A percentile compares a stretch with the other conserved stretches of the same genome.
Evolutionary conservation across 2,888 invertebrate genomes (phyloP).

Genomic region (Thecocarcelia acutangulata): DNA sequence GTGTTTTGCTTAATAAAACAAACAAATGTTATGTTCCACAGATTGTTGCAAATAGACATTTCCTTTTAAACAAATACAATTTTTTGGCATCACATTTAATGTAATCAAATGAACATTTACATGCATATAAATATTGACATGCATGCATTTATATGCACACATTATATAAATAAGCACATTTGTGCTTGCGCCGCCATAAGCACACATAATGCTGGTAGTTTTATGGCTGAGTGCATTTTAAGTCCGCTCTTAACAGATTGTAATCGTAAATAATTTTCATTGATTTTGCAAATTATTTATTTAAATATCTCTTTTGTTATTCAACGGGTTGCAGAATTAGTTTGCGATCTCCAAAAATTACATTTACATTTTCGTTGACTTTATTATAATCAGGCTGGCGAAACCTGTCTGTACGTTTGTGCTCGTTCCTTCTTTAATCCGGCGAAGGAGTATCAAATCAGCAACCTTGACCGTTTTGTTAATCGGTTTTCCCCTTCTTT

Average conservation of each 20-base stretch:
- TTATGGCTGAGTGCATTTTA: slow-evolving; percentile 46
- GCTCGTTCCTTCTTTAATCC: neutral
- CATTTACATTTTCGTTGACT: neutral
- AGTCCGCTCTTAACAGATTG: slow-evolving; percentile 15
- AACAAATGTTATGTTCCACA: slow-evolving; percentile 28
- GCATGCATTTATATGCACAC: slow-evolving; percentile 25
- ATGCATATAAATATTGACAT: slow-evolving; percentile 2
- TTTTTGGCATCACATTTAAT: neutral
- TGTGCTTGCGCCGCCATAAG: neutral
- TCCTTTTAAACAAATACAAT: slow-evolving; percentile 39
- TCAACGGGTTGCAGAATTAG: no score
- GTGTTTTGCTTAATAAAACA: slow-evolving; percentile 27
- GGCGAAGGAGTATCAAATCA: neutral
- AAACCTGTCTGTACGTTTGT: neutral
- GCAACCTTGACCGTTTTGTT: slow-evolving; percentile 39
- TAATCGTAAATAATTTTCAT: neutral
- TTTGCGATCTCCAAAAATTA: neutral
- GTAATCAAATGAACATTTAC: slow-evolving; percentile 9
- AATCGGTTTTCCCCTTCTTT: neutral
- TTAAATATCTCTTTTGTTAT: neutral
- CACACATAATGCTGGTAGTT: slow-evolving; percentile 15
- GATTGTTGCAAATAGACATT: slow-evolving; percentile 31
- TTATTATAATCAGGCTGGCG: neutral
- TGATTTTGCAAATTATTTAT: slow-evolving; percentile 9
- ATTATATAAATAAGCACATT: slow-evolving; percentile 21